These are phyloP conservation scores for Seira ritae DNA, from an alignment of 2,888 invertebrate genomes.

Conservation along the genomic window DNA sequence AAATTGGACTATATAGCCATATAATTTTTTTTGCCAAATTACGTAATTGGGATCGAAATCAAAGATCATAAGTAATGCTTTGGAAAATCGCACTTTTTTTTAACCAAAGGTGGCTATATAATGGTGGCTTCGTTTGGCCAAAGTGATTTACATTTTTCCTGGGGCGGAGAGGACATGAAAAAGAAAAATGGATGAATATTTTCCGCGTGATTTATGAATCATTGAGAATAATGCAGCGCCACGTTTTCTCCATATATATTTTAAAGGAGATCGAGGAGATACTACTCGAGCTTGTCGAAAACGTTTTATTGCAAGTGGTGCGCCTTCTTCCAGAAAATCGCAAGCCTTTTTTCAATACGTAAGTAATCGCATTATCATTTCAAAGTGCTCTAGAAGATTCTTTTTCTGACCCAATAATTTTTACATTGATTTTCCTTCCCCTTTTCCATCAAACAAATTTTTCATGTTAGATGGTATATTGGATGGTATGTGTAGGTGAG, in stretches of 20 bases:
- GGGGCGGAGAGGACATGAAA: too few relatives aligned
- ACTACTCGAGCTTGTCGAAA: background rate
- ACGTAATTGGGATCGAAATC: too few relatives aligned
- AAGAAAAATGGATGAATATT: background rate
- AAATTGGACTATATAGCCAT: too few relatives aligned
- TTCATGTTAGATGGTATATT: too few relatives aligned
- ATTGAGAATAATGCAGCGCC: background rate
- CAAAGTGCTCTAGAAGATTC: slow-evolving; percentile 3
- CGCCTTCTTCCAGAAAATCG: background rate
- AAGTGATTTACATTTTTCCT: slow-evolving; percentile 75
- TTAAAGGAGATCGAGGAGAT: background rate
- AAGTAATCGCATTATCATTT: slow-evolving; percentile 3
- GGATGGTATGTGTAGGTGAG: too few relatives aligned
- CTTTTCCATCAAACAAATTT: too few relatives aligned
- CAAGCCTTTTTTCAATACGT: background rate
- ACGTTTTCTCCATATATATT: background rate
- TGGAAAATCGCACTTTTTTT: too few relatives aligned
- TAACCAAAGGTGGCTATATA: too few relatives aligned
- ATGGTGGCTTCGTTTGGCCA: too few relatives aligned
- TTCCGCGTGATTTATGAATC: background rate
- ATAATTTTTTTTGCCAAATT: too few relatives aligned
- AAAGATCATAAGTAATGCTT: too few relatives aligned
- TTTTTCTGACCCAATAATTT: background rate
- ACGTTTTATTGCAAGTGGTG: background rate
- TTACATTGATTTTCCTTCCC: background rate